Evolutionary conservation across 2,888 invertebrate species (phyloP).

Genomic region (Synergus itoensis): DNA sequence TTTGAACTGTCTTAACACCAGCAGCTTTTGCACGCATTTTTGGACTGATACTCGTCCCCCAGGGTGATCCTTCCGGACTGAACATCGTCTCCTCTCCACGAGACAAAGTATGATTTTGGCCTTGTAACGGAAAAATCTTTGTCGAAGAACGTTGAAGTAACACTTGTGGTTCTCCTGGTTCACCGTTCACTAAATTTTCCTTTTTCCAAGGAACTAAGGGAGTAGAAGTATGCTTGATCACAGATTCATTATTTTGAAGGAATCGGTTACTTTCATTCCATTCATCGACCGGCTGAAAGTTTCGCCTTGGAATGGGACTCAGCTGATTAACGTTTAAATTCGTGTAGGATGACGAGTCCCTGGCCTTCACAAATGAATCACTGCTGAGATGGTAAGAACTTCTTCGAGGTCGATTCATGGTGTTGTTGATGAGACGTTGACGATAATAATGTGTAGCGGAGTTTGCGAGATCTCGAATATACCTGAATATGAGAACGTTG

Average conservation of each 20-base stretch:
- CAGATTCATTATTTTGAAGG: constrained; percentile 41
- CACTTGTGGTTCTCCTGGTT: constrained; percentile 53
- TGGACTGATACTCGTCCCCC: constrained; percentile 69
- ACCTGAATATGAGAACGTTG: neutral
- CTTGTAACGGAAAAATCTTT: constrained; percentile 45
- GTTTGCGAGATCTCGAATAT: neutral
- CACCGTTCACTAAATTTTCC: constrained; percentile 59
- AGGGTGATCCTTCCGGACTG: constrained; percentile 65
- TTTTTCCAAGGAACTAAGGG: constrained; percentile 59
- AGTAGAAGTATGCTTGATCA: constrained; percentile 63
- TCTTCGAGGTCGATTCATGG: constrained; percentile 62
- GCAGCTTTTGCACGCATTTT: constrained; percentile 65
- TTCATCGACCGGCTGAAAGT: constrained; percentile 6
- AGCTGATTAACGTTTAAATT: constrained; percentile 55
- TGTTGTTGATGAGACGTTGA: constrained; percentile 50
- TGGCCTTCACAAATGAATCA: constrained; percentile 56
- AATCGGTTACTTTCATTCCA: constrained; percentile 25
- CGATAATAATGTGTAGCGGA: constrained; percentile 47
- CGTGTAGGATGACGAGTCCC: constrained; percentile 52
- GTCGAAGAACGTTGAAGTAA: constrained; percentile 45
- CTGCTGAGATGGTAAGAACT: constrained; percentile 66
- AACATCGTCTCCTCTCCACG: constrained; percentile 61
- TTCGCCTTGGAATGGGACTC: constrained; percentile 62
- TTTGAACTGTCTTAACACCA: constrained; percentile 70
- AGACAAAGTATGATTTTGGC: constrained; percentile 31